Percentiles rank a stretch among this genome's conserved stretches.
These are phyloP conservation scores for Chaenocephalus aceratus DNA, from an alignment of 2,113 vertebrate species.

Conservation along the genomic window DNA sequence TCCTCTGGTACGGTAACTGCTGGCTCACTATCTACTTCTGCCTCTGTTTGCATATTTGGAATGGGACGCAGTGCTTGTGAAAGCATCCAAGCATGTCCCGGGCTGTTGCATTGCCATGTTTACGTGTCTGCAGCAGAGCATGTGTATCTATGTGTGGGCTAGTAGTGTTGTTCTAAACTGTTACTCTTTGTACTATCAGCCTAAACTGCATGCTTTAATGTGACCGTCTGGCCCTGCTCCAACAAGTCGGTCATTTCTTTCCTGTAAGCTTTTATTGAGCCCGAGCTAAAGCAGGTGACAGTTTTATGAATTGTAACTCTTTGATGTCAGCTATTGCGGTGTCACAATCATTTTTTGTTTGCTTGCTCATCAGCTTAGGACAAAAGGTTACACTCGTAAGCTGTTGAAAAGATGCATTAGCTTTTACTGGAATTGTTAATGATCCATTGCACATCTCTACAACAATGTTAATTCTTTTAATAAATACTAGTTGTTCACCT, in stretches of 20 bases:
- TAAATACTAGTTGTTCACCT: conserved; percentile 36
- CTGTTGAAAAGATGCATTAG: conserved; percentile 46
- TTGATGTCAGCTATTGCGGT: conserved; percentile 34
- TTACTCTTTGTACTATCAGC: conserved; percentile 48
- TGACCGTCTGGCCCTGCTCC: conserved; percentile 36
- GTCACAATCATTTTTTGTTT: conserved; percentile 39
- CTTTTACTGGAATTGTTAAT: conserved; percentile 51
- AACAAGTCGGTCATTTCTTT: conserved; percentile 32
- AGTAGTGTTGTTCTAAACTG: conserved; percentile 50
- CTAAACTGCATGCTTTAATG: conserved; percentile 40
- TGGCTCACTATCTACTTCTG: conserved; percentile 52
- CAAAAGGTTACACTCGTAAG: conserved; percentile 30
- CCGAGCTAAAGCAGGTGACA: conserved; percentile 43
- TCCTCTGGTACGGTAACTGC: conserved; percentile 13
- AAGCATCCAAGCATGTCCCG: conserved; percentile 51
- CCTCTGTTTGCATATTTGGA: conserved; percentile 65
- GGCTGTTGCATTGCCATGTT: conserved; percentile 62
- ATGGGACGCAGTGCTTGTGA: conserved; percentile 44
- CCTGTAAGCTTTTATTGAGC: conserved; percentile 50
- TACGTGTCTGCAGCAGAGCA: conserved; percentile 46
- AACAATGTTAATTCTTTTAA: conserved; percentile 30
- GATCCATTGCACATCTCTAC: conserved; percentile 21
- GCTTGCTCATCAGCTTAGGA: conserved; percentile 56
- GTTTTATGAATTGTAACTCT: conserved; percentile 65
- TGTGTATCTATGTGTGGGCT: conserved; percentile 54